phyloP scores from a whole-genome alignment of 1,140 invertebrate genomes.

The Schlechtendalia chinensis region DNA sequence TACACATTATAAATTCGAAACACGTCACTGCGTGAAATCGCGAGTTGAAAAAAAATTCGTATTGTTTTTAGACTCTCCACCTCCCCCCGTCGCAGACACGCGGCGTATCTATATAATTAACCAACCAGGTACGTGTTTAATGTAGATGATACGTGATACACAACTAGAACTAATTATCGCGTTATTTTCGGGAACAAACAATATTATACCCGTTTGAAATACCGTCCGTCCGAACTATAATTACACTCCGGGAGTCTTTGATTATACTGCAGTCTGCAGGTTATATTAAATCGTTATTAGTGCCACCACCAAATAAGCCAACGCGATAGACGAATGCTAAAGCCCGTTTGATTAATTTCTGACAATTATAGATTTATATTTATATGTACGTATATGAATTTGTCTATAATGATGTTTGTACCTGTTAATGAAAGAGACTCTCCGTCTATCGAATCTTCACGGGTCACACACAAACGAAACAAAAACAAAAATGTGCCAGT shows the following conservation, averaged over 20 bases:
- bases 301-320: conserved; percentile 32
- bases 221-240: not conserved
- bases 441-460: conserved; percentile 49
- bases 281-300: conserved; percentile 16
- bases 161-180: too few species aligned
- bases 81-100: too few species aligned
- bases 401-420: conserved; percentile 37
- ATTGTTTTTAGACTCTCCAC: too few species aligned
- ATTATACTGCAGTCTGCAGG: too few species aligned
- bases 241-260: not conserved
- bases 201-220: not conserved
- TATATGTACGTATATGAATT: not conserved
- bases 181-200: not conserved
- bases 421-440: conserved; percentile 51
- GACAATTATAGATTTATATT: not conserved
- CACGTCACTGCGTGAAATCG: too few species aligned
- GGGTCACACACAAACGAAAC: conserved; percentile 49
- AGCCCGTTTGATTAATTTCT: conserved; percentile 35
- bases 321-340: not conserved
- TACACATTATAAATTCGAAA: too few species aligned
- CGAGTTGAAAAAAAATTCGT: too few species aligned
- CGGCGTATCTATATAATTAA: too few species aligned
- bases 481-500: conserved; percentile 50
- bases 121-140: too few species aligned
- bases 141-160: too few species aligned